phyloP scores from a whole-genome alignment of 2,888 invertebrate genomes.

The Tupiocoris notatus region DNA sequence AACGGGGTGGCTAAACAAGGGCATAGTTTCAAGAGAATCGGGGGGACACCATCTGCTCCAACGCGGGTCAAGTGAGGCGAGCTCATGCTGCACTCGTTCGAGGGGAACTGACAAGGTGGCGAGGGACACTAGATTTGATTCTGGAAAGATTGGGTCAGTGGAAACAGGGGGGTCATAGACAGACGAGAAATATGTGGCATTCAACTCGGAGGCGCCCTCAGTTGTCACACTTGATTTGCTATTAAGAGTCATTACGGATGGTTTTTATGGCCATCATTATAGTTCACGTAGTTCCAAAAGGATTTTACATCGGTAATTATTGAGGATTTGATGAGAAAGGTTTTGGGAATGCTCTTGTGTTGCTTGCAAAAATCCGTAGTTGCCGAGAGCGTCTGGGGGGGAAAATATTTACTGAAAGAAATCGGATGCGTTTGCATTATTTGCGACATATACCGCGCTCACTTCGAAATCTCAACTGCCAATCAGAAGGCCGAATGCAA shows the following conservation, averaged over 20 bases:
- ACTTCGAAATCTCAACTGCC: no score
- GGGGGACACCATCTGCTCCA: conserved; percentile 46
- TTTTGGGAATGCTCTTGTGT: no score
- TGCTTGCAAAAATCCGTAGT: no score
- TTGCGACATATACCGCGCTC: no score
- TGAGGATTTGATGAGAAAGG: no score
- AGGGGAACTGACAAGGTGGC: neutral
- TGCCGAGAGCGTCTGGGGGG: no score
- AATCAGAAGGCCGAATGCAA: no score
- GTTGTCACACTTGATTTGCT: neutral
- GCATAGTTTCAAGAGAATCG: no score
- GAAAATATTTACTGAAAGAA: no score
- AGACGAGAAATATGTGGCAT: neutral
- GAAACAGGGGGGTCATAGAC: neutral
- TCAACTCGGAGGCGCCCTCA: neutral
- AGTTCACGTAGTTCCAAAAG: conserved; percentile 14
- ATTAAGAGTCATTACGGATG: neutral
- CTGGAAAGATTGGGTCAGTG: neutral
- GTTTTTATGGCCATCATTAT: conserved; percentile 2
- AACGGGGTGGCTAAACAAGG: conserved; percentile 11
- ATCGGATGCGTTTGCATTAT: no score
- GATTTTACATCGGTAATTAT: neutral
- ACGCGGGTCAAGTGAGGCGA: neutral
- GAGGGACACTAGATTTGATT: neutral
- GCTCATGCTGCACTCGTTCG: neutral